A percentile compares a stretch with the other conserved stretches of the same genome.
These are phyloP conservation scores for Muraenolepis orangiensis DNA, from an alignment of 2,797 vertebrate genomes.

Conservation along the genomic window DNA sequence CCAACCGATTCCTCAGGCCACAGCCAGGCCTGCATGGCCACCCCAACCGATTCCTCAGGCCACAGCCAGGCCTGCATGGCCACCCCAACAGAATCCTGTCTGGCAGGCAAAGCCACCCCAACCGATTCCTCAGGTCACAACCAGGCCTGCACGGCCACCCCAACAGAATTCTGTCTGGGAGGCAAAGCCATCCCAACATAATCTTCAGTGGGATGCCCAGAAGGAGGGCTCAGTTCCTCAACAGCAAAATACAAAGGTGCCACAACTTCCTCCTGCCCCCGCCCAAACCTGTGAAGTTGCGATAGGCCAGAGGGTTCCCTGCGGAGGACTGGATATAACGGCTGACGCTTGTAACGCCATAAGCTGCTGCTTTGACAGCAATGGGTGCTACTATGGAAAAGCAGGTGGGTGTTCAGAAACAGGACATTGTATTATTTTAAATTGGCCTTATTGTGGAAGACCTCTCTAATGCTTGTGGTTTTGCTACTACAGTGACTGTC, in stretches of 20 bases:
- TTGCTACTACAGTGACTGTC: constrained; percentile 59
- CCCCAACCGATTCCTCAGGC: background rate
- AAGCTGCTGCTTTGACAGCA: constrained; percentile 62
- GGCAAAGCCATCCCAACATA: background rate
- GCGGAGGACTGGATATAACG: constrained; percentile 47
- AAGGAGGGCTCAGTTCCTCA: background rate
- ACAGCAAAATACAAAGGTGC: background rate
- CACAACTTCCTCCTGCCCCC: background rate
- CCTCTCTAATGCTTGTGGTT: constrained; percentile 10
- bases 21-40: background rate
- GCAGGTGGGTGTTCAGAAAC: constrained; percentile 47
- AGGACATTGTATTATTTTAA: background rate
- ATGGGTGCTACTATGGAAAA: constrained; percentile 64
- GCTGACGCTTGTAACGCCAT: constrained; percentile 45
- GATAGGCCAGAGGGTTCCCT: constrained; percentile 41
- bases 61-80: no score
- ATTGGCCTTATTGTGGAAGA: background rate
- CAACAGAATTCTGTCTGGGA: no score
- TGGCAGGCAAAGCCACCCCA: no score
- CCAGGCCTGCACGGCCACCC: no score
- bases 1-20: no score
- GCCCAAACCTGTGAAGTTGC: constrained; percentile 46
- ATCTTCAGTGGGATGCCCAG: background rate
- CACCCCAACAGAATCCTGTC: background rate
- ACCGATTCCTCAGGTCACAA: no score